Percentiles rank a stretch among this genome's conserved stretches.
Conservation (phyloP, 2,888 invertebrate genomes). For the Lamellibrachia satsuma region DNA sequence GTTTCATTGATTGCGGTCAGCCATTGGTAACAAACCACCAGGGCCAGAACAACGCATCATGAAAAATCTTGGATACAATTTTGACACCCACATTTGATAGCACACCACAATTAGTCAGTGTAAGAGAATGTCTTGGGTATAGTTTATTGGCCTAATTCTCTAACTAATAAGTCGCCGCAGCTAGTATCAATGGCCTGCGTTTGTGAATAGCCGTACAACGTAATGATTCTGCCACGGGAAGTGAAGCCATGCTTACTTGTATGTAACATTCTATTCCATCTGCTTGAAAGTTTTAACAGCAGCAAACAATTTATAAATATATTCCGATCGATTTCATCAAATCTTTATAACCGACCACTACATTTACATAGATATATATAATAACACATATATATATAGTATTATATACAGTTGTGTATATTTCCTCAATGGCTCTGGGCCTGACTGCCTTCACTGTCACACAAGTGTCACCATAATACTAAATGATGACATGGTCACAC, state of each 20-base stretch:
- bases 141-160: background rate
- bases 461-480: background rate
- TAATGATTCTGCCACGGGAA: background rate
- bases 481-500: background rate
- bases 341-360: background rate
- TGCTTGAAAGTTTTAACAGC: background rate
- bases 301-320: background rate
- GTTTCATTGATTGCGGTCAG: background rate
- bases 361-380: background rate
- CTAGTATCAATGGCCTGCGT: background rate
- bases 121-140: background rate
- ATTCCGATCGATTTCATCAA: background rate
- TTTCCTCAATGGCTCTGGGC: background rate
- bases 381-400: background rate
- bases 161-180: background rate
- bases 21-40: background rate
- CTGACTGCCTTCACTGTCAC: background rate
- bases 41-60: background rate
- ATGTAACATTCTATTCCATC: background rate
- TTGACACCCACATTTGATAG: background rate
- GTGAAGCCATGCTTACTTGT: background rate
- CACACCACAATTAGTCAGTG: background rate
- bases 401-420: background rate
- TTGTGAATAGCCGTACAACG: background rate
- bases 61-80: background rate